A percentile compares a stretch with the other conserved stretches of the same genome.
Conservation (phyloP, 2,797 vertebrate species). For the Glyptemys insculpta region DNA sequence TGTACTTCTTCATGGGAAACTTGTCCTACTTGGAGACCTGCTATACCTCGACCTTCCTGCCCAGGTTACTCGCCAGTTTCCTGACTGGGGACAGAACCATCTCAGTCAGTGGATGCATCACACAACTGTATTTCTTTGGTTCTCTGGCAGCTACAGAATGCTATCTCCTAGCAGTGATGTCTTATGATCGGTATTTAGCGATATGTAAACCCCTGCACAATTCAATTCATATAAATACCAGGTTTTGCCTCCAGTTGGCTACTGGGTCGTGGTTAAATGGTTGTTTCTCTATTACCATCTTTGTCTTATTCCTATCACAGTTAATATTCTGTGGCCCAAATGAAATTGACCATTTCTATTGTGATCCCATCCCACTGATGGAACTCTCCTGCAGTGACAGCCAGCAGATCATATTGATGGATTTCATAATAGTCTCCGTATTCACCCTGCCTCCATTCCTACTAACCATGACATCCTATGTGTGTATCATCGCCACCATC, state of each 20-base stretch:
- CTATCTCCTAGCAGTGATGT: background rate
- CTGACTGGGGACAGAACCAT: background rate
- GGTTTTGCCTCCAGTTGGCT: too few relatives aligned
- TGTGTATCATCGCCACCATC: too few relatives aligned
- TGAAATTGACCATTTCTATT: too few relatives aligned
- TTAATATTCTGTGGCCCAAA: too few relatives aligned
- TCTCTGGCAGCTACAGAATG: background rate
- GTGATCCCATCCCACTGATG: too few relatives aligned
- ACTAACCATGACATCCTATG: too few relatives aligned
- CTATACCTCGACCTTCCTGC: background rate
- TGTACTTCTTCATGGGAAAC: background rate
- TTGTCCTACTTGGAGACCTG: background rate
- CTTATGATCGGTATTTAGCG: background rate
- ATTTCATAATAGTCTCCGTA: too few relatives aligned
- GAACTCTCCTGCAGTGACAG: too few relatives aligned
- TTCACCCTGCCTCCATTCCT: too few relatives aligned
- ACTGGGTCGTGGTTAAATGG: too few relatives aligned
- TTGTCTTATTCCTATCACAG: rapidly evolving
- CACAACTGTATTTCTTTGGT: background rate
- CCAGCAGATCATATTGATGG: rapidly evolving
- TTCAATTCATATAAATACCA: too few relatives aligned
- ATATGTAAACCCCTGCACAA: too few relatives aligned
- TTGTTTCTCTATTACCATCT: rapidly evolving
- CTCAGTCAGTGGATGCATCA: background rate
- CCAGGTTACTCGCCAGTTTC: background rate